Evolutionary conservation across 2,113 vertebrate species (phyloP), one percentile per base, ranked within the genome.

Genomic region (Prietella phreatophila): DNA sequence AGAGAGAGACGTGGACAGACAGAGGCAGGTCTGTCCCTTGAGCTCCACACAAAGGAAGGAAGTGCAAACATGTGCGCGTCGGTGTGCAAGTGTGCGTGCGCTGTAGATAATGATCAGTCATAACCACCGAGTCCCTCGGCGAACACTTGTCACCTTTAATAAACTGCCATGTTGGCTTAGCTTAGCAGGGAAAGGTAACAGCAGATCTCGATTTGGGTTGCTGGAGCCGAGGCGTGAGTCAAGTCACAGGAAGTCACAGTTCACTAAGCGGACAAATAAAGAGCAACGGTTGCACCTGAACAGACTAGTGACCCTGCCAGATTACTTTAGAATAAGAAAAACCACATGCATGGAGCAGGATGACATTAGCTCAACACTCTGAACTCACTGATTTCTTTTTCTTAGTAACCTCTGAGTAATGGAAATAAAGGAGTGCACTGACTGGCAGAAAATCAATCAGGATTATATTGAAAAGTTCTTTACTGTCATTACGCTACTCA

Each of bases 1-100:
- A 39, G 39, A 39, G 39, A 39, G 25, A 55, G 73, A 80, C 86
- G 76, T 87, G 92, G 94, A 95, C 93, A 90, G 91, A 93, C 91
- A 89, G 92, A 95, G 93, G 92, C 39, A 20, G 90, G 73, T 61
- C 73, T 83, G 91, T 92, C 92, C 90, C 92, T 90, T 79, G 90
- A 94, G 92, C 88, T 91, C 93, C 90, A 89, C 93, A 93, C 94
- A 94, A 94, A 95, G 95, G 95, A 95, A 96, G 95, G 95, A 96
- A 95, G 93, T 93, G 89, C 90, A 88, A 92, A 92, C 90, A 88
- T 91, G 91, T 92, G 92, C 91, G 90, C 79, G 86, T 90, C 73
- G 42, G 81, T 47, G 78, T 78, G 84, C 83, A 81, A 83, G 58
- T 82, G 75, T 81, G 73, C 14, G 58, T 81, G 87, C 11, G 6